Conservation (phyloP, 2,113 vertebrate species). For the Microcebus tavaratra region DNA sequence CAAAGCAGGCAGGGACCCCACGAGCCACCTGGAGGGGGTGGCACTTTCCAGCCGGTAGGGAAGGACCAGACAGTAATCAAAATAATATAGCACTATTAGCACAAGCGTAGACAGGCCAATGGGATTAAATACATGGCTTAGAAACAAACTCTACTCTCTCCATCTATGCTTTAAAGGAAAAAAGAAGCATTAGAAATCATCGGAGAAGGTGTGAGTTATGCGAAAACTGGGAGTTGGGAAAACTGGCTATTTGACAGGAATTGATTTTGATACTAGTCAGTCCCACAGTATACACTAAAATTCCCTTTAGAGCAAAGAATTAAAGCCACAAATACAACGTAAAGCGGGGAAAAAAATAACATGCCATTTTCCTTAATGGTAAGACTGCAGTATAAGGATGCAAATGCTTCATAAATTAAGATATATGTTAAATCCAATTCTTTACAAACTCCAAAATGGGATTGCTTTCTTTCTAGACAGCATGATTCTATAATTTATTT, state of each 20-base stretch:
- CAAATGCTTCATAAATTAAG: conserved; percentile 17
- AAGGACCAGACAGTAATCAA: not conserved
- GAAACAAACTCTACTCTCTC: not conserved
- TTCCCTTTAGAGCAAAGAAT: conserved; percentile 25
- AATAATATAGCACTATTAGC: not conserved
- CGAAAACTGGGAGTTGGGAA: not conserved
- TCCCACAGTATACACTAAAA: not conserved
- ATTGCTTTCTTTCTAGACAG: not conserved
- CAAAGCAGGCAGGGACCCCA: not conserved
- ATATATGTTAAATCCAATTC: not conserved
- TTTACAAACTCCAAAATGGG: conserved; percentile 13
- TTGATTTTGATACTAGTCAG: not conserved
- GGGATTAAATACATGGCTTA: not conserved
- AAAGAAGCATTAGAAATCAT: not conserved
- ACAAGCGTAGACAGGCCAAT: not conserved
- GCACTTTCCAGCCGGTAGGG: accelerated
- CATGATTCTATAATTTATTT: conserved; percentile 59
- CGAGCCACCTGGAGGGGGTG: not conserved
- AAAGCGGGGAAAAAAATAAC: not conserved
- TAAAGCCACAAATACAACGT: conserved; percentile 41
- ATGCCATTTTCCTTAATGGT: not conserved
- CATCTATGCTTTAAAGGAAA: not conserved
- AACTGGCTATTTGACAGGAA: not conserved
- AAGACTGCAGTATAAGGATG: conserved; percentile 4
- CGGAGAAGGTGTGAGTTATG: not conserved